Base-by-base conservation (phyloP, 2,113 vertebrate genomes). In the Oreotragus oreotragus region DNA sequence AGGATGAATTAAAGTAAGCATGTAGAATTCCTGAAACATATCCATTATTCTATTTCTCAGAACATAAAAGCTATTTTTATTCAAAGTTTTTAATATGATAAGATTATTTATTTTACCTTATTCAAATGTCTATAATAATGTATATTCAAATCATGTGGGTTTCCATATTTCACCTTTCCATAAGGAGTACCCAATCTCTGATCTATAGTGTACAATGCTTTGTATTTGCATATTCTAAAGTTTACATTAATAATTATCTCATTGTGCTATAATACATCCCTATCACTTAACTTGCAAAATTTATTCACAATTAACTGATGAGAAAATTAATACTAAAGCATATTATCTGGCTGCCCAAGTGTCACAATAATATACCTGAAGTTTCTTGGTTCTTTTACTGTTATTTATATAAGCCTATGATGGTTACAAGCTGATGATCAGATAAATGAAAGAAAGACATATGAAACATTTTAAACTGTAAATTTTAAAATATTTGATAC, bases 261-360 rank as follows among this genome's bases (percentile, higher is more conserved):
- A 70, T 73, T 96, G 39, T n/a, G 89, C 55, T 80, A 4, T 43
- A 93, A 64, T 4, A 62, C 25, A 83, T 28, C 13, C 15, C 21
- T 91, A 19, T 89, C 55, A 47, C 64, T 96, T 92, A 83, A 89
- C 64, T 93, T 96, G 12, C 43, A 86, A 94, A 90, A 91, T 5
- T 83, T 58, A 49, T 88, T 96, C 33, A 79, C 33, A 93, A 51
- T 91, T 94, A 90, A 94, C 88, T 91, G 2, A 80, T 53, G 57
- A 89, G 53, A 84, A 85, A 91, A 89, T 73, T 53, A 47, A 87
- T 27, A 87, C 87, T 76, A 28, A 57, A 53, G 0, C 16, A 73
- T 47, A 84, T 33, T 87, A 60, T 3, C 3, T 84, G 6, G 25
- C 5, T 70, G 13, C 3, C 90, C 58, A 62, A 76, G 91, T 25